phyloP scores from a whole-genome alignment of 1,140 invertebrate species.

The Triops longicaudatus region DNA sequence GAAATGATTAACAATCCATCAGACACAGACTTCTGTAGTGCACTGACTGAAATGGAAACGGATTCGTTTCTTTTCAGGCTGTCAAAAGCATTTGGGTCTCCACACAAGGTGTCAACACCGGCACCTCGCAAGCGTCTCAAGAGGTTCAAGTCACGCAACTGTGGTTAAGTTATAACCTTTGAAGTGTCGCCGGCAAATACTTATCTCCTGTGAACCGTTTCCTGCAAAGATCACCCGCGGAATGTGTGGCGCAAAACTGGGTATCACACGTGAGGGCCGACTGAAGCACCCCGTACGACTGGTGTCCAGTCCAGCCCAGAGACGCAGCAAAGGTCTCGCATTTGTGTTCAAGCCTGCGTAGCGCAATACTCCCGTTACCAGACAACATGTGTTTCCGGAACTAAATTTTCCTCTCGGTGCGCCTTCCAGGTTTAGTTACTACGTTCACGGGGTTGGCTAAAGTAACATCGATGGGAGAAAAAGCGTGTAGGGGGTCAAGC shows the following conservation, averaged over 20 bases:
- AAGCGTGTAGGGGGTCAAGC: background rate
- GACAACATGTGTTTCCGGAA: slow-evolving; percentile 7
- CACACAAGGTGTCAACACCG: background rate
- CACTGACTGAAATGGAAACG: background rate
- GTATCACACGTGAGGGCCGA: background rate
- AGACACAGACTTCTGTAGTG: background rate
- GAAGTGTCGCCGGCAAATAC: background rate
- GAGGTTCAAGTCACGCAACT: background rate
- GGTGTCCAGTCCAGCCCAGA: background rate
- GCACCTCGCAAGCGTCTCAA: background rate
- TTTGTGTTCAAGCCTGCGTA: slow-evolving; percentile 11
- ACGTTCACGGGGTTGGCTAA: background rate
- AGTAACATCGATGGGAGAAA: background rate
- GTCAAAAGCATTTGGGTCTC: background rate
- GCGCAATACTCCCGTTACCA: background rate
- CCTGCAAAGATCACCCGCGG: background rate
- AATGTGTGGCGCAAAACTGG: background rate
- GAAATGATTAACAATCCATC: slow-evolving; percentile 12
- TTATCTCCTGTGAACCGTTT: background rate
- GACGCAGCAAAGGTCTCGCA: background rate
- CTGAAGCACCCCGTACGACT: background rate
- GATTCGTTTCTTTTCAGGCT: background rate
- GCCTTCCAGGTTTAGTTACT: background rate
- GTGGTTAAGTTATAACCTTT: slow-evolving; percentile 8
- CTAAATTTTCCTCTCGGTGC: background rate